Base-by-base conservation (phyloP, 1,140 invertebrate genomes). In the Archivesica marissinica region DNA sequence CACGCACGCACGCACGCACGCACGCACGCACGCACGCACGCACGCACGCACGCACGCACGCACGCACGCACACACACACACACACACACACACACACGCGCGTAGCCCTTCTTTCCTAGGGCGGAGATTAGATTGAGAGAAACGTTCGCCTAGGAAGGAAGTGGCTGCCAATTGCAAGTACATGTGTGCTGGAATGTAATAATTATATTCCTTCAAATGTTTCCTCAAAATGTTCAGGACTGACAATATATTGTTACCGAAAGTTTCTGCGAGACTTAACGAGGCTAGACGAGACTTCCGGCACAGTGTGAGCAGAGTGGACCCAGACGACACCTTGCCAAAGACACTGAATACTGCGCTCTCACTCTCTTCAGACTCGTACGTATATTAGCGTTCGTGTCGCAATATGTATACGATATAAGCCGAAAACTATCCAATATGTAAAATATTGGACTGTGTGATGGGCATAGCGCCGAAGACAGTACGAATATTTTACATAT, bases 341-440 rank as follows among this genome's bases (percentile, higher is more conserved):
- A 83, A 83, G 64, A 74, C 80, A 17, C 20, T 83, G 38, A 83
- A 64, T 39, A 25, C 20, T 56, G 30, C 33, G 1, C 38, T 83
- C 0, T 83, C 80, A 3, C 28, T 83, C 23, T 74, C 80, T 13
- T 72, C 54, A 7, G 56, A 83, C n/a, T 83, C 80, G 80, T 83
- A 64, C 50, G 78, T 81, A n/a, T n/a, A n/a, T n/a, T n/a, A n/a
- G n/a, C n/a, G n/a, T n/a, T n/a, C n/a, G n/a, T n/a, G n/a, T n/a
- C n/a, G n/a, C n/a, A n/a, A n/a, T n/a, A n/a, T n/a, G n/a, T n/a
- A n/a, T n/a, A n/a, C n/a, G n/a, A n/a, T n/a, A n/a, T n/a, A n/a
- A n/a, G n/a, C n/a, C n/a, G n/a, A n/a, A n/a, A n/a, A n/a, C n/a
- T n/a, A n/a, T n/a, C n/a, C n/a, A n/a, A n/a, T n/a, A n/a, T n/a